phyloP scores from a whole-genome alignment of 1,140 invertebrate species.

The Papilio aristodemus region DNA sequence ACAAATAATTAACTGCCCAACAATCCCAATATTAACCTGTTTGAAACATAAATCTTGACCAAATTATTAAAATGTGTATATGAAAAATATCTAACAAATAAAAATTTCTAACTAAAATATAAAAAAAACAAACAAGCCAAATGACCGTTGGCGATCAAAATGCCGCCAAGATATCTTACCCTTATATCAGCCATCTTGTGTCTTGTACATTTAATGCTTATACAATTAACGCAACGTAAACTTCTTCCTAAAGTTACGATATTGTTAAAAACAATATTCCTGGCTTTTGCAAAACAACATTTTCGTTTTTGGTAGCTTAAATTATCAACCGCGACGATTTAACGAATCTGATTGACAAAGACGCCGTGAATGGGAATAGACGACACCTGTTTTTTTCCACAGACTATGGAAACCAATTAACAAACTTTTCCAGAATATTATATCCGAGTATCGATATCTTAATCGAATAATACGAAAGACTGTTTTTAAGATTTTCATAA shows the following conservation, averaged over 20 bases:
- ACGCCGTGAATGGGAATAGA: slow-evolving; percentile 47
- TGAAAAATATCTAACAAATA: neutral
- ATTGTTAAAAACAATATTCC: slow-evolving; percentile 46
- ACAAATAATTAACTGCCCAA: slow-evolving; percentile 14
- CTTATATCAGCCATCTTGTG: slow-evolving; percentile 79
- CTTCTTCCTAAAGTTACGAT: slow-evolving; percentile 59
- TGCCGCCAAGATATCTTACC: slow-evolving; percentile 75
- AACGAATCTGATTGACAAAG: slow-evolving; percentile 63
- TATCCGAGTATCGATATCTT: too few relatives aligned
- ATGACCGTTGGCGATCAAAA: slow-evolving; percentile 74
- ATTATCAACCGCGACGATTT: slow-evolving; percentile 54
- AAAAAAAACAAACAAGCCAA: slow-evolving; percentile 51
- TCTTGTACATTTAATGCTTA: slow-evolving; percentile 55
- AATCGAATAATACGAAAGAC: too few relatives aligned
- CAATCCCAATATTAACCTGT: neutral
- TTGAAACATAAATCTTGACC: neutral
- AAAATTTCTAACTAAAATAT: neutral
- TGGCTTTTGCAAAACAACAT: slow-evolving; percentile 61
- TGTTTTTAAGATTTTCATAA: too few relatives aligned
- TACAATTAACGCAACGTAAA: slow-evolving; percentile 63
- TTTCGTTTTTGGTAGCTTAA: slow-evolving; percentile 53
- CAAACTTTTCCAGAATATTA: too few relatives aligned
- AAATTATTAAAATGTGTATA: neutral
- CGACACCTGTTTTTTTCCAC: slow-evolving; percentile 1
- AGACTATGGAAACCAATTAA: slow-evolving; percentile 8